phyloP scores from a whole-genome alignment of 2,113 vertebrate genomes.

The Dipodomys stephensi region DNA sequence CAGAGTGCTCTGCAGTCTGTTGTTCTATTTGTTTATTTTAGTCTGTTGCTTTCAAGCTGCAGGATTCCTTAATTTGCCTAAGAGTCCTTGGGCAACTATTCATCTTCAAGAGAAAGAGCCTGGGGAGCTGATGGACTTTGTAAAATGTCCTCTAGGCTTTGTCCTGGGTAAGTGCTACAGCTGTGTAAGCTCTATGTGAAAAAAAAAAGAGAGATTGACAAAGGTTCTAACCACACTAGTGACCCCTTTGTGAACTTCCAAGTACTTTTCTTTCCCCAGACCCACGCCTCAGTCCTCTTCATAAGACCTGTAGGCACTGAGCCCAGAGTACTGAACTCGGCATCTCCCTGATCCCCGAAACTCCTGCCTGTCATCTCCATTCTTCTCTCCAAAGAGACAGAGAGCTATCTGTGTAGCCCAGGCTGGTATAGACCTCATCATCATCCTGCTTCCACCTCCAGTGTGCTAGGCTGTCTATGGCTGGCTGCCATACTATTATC shows the following conservation, averaged over 20 bases:
- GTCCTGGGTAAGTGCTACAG: not conserved
- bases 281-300: not conserved
- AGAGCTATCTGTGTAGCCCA: not conserved
- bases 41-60: constrained; percentile 39
- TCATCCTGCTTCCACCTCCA: not conserved
- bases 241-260: not conserved
- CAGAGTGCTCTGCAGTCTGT: not conserved
- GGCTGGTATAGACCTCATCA: not conserved
- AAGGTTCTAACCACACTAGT: not conserved
- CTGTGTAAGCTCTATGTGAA: not conserved
- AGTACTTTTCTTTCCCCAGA: constrained; percentile 9
- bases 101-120: constrained; percentile 48
- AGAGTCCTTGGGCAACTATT: constrained; percentile 16
- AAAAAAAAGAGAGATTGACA: not conserved
- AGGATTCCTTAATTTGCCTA: constrained; percentile 52
- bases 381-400: not conserved
- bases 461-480: not conserved
- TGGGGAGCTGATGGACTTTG: constrained; percentile 12
- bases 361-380: no score
- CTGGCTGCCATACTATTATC: not conserved
- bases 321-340: not conserved
- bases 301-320: not conserved
- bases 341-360: not conserved
- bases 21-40: constrained; percentile 56
- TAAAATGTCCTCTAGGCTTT: not conserved